A percentile compares a stretch with the other conserved stretches of the same genome.
Evolutionary conservation across 2,888 invertebrate species (phyloP).

Genomic region (Xylota sylvarum): DNA sequence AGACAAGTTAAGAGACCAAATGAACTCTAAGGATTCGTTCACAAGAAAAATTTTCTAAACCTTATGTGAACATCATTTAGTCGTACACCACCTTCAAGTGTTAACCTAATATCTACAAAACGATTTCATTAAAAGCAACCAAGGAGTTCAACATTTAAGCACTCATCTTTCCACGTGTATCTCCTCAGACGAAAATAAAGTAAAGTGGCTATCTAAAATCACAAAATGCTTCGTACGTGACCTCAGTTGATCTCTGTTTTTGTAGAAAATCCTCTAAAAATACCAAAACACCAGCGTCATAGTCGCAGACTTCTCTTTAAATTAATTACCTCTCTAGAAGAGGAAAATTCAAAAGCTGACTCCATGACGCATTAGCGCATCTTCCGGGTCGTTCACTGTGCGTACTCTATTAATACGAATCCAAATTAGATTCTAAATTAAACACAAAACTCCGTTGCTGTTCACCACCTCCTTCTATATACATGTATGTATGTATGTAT

Average conservation of each 20-base stretch:
- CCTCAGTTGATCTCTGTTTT: background rate
- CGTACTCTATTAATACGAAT: conserved; percentile 37
- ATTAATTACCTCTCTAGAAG: conserved; percentile 3
- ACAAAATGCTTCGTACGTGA: background rate
- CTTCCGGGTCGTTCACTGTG: conserved; percentile 50
- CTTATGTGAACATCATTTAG: no score
- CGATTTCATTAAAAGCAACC: no score
- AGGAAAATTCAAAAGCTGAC: conserved; percentile 8
- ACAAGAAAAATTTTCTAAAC: no score
- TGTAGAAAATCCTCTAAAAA: background rate
- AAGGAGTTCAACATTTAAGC: no score
- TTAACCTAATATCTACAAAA: no score
- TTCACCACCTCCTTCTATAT: background rate
- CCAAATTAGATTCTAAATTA: conserved; percentile 41
- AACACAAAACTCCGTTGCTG: conserved; percentile 25
- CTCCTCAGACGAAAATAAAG: no score
- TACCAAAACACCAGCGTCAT: conserved; percentile 12
- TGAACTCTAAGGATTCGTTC: no score
- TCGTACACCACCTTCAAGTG: no score
- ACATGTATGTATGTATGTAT: background rate
- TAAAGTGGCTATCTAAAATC: no score
- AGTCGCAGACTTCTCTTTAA: background rate
- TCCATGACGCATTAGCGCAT: conserved; percentile 37
- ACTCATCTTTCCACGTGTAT: no score
- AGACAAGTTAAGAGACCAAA: no score